Percentiles rank a stretch among this genome's conserved stretches.
Conservation (phyloP, 1,140 invertebrate genomes). For the Bombus superbus region DNA sequence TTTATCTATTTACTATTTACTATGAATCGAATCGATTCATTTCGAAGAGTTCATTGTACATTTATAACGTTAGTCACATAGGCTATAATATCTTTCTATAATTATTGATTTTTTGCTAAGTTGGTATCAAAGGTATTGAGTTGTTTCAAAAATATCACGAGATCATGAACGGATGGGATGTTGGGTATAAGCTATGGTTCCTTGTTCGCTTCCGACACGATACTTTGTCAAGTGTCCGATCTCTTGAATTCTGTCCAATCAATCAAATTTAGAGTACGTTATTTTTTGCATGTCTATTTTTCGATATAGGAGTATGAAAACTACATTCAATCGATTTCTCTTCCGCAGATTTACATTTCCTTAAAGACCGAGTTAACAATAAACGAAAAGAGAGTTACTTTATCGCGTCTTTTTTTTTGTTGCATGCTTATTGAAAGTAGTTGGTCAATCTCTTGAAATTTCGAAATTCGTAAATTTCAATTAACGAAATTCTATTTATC, state of each 20-base stretch:
- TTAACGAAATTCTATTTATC: constrained; percentile 32
- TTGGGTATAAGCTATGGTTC: neutral
- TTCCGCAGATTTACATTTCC: neutral
- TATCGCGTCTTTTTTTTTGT: fast-evolving
- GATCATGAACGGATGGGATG: neutral
- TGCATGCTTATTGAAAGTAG: too few relatives aligned
- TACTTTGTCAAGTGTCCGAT: neutral
- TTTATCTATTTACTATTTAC: too few relatives aligned
- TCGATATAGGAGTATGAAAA: neutral
- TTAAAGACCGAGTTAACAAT: neutral
- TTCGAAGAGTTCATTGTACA: neutral
- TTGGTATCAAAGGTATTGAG: neutral
- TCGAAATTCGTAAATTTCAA: constrained; percentile 3
- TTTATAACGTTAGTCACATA: neutral
- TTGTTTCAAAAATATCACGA: neutral
- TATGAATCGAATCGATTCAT: neutral
- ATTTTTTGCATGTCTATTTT: neutral
- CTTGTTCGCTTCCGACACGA: neutral
- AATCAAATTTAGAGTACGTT: neutral
- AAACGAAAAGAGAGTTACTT: neutral
- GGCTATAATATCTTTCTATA: neutral
- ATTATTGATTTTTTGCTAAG: constrained; percentile 5
- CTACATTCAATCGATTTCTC: neutral
- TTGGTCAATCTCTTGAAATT: neutral
- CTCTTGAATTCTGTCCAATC: neutral